These are phyloP conservation scores for Hymenopus coronatus DNA, from an alignment of 2,888 invertebrate species.

Conservation along the genomic window DNA sequence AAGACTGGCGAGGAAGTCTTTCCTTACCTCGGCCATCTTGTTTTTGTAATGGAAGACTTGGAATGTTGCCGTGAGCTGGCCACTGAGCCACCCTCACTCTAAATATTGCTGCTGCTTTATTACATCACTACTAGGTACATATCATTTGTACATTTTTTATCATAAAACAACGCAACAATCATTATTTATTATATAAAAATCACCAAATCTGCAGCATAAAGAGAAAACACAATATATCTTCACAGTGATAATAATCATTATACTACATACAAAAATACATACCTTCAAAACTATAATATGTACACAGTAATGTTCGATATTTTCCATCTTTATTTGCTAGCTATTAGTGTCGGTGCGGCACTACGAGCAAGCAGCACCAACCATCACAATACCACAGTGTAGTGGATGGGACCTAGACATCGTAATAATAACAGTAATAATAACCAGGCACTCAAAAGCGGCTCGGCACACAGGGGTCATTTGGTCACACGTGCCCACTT, in stretches of 20 bases:
- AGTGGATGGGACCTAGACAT: neutral
- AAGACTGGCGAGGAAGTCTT: neutral
- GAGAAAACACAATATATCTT: neutral
- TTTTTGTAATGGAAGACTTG: slow-evolving; percentile 8
- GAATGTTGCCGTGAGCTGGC: slow-evolving; percentile 2
- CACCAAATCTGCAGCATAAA: neutral
- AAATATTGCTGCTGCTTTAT: neutral
- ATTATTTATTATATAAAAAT: slow-evolving; percentile 1
- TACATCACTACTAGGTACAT: neutral
- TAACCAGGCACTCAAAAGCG: neutral
- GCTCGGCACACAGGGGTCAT: neutral
- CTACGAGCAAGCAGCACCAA: neutral
- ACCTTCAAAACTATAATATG: neutral
- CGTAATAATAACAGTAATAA: neutral
- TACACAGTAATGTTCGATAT: neutral
- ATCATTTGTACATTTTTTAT: slow-evolving; percentile 8
- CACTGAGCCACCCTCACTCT: neutral
- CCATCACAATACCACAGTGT: neutral
- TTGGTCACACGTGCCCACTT: neutral
- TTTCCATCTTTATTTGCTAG: neutral
- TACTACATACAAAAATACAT: slow-evolving; percentile 14
- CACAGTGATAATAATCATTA: neutral
- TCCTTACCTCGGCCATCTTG: neutral
- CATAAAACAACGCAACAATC: neutral
- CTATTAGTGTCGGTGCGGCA: neutral